These are phyloP conservation scores for Shinisaurus crocodilurus DNA, from an alignment of 2,113 vertebrate species.

Conservation along the genomic window DNA sequence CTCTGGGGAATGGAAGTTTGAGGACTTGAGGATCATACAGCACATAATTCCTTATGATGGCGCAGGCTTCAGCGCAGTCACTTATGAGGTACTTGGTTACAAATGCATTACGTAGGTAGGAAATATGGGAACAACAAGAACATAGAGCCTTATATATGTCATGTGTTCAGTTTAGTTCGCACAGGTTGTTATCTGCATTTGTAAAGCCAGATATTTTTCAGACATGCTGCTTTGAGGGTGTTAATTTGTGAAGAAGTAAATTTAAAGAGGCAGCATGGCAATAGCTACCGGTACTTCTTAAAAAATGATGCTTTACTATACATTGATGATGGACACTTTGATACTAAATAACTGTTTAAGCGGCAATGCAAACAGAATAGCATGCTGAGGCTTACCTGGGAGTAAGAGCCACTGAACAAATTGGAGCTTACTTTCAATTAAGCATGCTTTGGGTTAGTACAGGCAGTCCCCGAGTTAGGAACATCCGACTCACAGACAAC, in stretches of 20 bases:
- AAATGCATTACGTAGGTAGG: neutral
- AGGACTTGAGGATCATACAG: neutral
- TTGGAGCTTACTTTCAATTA: neutral
- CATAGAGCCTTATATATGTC: neutral
- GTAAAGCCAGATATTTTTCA: neutral
- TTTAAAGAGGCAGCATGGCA: neutral
- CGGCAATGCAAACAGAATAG: neutral
- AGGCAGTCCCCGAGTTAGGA: too few relatives aligned
- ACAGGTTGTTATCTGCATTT: neutral
- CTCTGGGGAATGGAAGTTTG: constrained; percentile 40
- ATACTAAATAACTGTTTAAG: neutral
- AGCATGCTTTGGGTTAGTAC: neutral
- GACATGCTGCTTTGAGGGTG: neutral
- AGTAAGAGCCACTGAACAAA: neutral
- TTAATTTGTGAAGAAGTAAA: neutral
- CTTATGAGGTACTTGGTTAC: constrained; percentile 2
- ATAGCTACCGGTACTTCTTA: neutral
- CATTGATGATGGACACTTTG: neutral
- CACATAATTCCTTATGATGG: rapidly evolving
- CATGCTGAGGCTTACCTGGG: neutral
- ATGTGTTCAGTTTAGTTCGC: neutral
- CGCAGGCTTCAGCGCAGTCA: neutral
- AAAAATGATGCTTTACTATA: neutral
- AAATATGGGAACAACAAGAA: neutral
- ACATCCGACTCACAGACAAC: too few relatives aligned